phyloP scores from a whole-genome alignment of 2,797 vertebrate species.

The Knipowitschia caucasica region DNA sequence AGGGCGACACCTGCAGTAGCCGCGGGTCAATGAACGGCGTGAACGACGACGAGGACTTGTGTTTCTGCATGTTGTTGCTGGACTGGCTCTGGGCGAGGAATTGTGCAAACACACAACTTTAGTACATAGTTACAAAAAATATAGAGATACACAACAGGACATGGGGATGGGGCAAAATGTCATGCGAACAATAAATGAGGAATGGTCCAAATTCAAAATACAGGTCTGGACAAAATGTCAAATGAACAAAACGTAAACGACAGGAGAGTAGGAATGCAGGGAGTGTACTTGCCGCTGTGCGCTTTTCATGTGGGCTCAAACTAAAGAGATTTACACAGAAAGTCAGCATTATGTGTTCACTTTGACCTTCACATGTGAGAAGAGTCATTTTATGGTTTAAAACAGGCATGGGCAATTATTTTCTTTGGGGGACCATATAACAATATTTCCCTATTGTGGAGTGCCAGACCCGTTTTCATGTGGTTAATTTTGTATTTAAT shows the following conservation, averaged over 20 bases:
- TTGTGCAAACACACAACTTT: background rate
- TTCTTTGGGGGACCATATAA: too few relatives aligned
- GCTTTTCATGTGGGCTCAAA: constrained; percentile 41
- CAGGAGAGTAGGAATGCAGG: constrained; percentile 6
- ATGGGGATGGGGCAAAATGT: constrained; percentile 14
- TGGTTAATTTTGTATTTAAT: too few relatives aligned
- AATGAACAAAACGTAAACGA: constrained; percentile 39
- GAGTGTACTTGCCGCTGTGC: constrained; percentile 52
- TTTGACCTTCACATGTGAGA: too few relatives aligned
- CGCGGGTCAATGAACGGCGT: constrained; percentile 98
- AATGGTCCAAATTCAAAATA: constrained; percentile 35
- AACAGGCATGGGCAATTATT: too few relatives aligned
- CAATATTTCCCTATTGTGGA: too few relatives aligned
- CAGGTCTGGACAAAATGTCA: constrained; percentile 16
- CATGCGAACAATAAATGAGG: constrained; percentile 41
- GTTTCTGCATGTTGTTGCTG: constrained; percentile 98
- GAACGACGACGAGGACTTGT: constrained; percentile 99
- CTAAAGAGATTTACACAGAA: background rate
- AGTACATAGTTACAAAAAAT: background rate
- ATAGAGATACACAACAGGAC: constrained; percentile 12
- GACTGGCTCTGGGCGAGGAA: constrained; percentile 84
- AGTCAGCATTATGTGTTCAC: too few relatives aligned
- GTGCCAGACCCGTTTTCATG: too few relatives aligned
- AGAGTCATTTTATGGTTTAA: too few relatives aligned
- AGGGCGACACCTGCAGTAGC: constrained; percentile 97